phyloP scores from a whole-genome alignment of 2,888 invertebrate genomes.

The Punctoribates punctum region DNA sequence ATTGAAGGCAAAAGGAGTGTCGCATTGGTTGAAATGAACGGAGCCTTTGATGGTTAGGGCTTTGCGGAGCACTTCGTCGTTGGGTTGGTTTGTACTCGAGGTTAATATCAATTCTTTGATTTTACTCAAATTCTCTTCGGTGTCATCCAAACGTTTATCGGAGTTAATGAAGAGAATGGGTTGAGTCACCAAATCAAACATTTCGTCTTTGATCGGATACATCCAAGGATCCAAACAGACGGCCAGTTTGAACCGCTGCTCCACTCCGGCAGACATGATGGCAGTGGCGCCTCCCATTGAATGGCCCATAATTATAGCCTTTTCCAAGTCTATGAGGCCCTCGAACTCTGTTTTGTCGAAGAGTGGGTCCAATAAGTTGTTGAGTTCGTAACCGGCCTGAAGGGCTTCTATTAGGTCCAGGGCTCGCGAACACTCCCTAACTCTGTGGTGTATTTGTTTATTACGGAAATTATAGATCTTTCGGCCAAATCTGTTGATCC shows the following conservation, averaged over 20 bases:
- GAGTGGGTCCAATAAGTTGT: conserved; percentile 56
- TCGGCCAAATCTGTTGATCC: not conserved
- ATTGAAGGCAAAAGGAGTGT: conserved; percentile 53
- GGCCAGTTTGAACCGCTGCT: conserved; percentile 58
- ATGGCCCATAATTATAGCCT: conserved; percentile 61
- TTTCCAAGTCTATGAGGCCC: conserved; percentile 56
- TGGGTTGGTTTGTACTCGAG: not conserved
- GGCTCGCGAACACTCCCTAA: conserved; percentile 58
- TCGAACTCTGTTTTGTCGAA: conserved; percentile 52
- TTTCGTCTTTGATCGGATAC: conserved; percentile 60
- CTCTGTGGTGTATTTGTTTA: conserved; percentile 57
- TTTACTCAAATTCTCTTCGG: conserved; percentile 57
- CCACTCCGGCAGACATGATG: conserved; percentile 59
- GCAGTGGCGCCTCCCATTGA: conserved; percentile 66
- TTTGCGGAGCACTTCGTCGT: conserved; percentile 35
- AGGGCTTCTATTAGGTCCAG: conserved; percentile 58
- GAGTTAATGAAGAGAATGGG: conserved; percentile 61
- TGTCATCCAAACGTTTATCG: conserved; percentile 59
- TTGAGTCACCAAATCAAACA: conserved; percentile 55
- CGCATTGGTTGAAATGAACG: conserved; percentile 54
- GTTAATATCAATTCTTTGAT: conserved; percentile 54
- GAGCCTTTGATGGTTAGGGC: conserved; percentile 50
- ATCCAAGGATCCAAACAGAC: conserved; percentile 63
- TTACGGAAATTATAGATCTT: conserved; percentile 40
- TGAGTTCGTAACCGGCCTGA: conserved; percentile 56